Evolutionary conservation across 1,140 invertebrate species (phyloP), one percentile per base, ranked within the genome.

Genomic region (Caenorhabditis brenneri): DNA sequence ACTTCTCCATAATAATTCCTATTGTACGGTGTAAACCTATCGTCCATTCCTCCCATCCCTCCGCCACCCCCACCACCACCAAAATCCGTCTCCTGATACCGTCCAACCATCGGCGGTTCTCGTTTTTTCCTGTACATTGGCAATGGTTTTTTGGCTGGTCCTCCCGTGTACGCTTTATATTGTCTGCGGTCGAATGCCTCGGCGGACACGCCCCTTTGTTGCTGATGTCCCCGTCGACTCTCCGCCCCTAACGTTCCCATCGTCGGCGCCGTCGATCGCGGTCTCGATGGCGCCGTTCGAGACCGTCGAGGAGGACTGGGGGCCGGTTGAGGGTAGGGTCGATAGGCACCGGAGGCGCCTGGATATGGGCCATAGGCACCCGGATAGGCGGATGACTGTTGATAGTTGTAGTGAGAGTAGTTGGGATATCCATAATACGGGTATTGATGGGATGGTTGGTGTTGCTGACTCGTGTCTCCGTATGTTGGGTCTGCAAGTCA

Each of bases 321-420:
- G 31, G 87, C 78, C 6, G 85, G 85, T 82, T 86, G 85, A 22
- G 85, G 85, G 58, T 82, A 86, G 5, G 82, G 53, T 16, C 85
- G 79, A 80, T 86, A 86, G 53, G 80, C 81, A 16, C 83, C 82
- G 2, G 84, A 81, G 1, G 80, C 81, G 6, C 81, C 80, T 22
- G 82, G 69, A 48, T 83, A 79, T 22, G 82, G 69, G 46, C 84
- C 79, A 58, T 81, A 85, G 2, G 84, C 80, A 48, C 80, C 84
- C n/a, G 84, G 78, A 69, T 79, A 80, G 33, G 78, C 83, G 16
- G 65, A 60, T 15, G 42, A 9, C 33, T 48, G 36, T 27, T 80
- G 58, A 55, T 80, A 81, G 39, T 78, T 58, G 46, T 84, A 84
- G 22, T 60, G 33, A n/a, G 48, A 80, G 31, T 82, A 48, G 16